These are phyloP conservation scores for Thinocorus orbignyianus DNA, from an alignment of 2,113 vertebrate species.

Conservation along the genomic window DNA sequence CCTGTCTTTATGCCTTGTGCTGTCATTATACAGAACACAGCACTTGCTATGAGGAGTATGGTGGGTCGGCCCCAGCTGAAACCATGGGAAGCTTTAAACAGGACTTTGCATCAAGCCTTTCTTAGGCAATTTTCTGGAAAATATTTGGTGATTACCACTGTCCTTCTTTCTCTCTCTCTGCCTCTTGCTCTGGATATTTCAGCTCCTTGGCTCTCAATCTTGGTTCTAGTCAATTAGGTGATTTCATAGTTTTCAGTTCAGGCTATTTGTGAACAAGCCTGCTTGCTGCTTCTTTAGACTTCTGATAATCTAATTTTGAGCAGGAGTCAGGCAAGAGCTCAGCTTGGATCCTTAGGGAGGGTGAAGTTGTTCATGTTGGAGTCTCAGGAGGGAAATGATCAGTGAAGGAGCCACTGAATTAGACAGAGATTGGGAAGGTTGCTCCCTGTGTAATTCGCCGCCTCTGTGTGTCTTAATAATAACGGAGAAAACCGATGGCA, in stretches of 20 bases:
- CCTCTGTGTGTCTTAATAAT: neutral
- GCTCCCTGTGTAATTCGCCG: neutral
- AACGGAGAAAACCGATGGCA: neutral
- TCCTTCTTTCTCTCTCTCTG: neutral
- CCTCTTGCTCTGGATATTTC: neutral
- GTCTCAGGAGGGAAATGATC: neutral
- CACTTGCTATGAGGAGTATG: neutral
- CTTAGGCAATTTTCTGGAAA: neutral
- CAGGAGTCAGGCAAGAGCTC: neutral
- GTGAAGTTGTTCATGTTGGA: neutral
- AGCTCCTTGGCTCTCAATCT: neutral
- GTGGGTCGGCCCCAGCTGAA: neutral
- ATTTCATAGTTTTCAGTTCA: neutral
- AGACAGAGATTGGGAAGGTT: neutral
- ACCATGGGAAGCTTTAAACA: neutral
- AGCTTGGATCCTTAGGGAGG: neutral
- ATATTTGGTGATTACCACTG: neutral
- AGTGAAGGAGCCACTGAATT: neutral
- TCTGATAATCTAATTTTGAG: neutral
- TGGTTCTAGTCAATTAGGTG: neutral
- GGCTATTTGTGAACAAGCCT: neutral
- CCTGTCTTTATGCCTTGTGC: accelerated
- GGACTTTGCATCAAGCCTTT: neutral
- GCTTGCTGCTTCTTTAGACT: neutral
- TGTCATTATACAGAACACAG: neutral